Conservation (phyloP, 1,140 invertebrate genomes). For the Bacillus rossius region DNA sequence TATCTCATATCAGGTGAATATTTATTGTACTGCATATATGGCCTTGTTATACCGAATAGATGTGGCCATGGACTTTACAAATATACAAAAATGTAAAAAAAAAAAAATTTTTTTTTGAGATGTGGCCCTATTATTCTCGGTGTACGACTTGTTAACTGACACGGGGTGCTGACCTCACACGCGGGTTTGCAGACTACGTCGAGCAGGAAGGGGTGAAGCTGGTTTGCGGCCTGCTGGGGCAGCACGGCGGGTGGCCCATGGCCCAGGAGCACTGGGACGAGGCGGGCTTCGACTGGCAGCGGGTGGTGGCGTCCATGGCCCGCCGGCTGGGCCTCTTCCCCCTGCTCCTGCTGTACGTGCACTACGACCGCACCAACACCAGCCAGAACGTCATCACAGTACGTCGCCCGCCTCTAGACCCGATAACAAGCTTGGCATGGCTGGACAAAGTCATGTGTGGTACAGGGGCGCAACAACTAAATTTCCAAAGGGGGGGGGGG, state of each 20-base stretch:
- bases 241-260: conserved; percentile 43
- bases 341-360: conserved; percentile 29
- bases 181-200: conserved; percentile 35
- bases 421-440: background rate
- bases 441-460: too few species aligned
- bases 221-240: conserved; percentile 32
- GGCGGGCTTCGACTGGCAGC: conserved; percentile 30
- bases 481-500: too few species aligned
- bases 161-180: too few species aligned
- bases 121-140: too few species aligned
- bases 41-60: too few species aligned
- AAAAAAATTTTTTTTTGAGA: too few species aligned
- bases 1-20: too few species aligned
- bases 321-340: conserved; percentile 21
- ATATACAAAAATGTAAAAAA: too few species aligned
- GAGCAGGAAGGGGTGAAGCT: conserved; percentile 32
- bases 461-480: too few species aligned
- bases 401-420: conserved; percentile 12
- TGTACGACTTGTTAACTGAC: too few species aligned
- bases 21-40: too few species aligned
- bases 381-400: conserved; percentile 30
- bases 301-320: conserved; percentile 23
- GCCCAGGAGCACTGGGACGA: conserved; percentile 26
- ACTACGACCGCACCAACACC: conserved; percentile 34
- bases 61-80: too few species aligned